phyloP scores from a whole-genome alignment of 2,113 vertebrate genomes.

The Ibidorhyncha struthersii region DNA sequence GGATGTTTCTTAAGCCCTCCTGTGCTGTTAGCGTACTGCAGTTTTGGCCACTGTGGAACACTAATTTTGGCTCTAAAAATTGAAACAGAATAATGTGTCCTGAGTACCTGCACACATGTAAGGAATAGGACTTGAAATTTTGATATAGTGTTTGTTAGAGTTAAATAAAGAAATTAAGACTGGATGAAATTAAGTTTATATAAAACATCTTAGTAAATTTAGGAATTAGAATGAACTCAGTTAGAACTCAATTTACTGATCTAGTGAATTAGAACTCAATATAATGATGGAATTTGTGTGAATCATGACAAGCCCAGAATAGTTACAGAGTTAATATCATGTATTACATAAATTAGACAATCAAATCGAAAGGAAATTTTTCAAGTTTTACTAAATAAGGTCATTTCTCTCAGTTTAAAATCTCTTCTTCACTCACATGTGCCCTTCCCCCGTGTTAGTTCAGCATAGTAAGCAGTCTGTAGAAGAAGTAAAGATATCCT shows the following conservation, averaged over 20 bases:
- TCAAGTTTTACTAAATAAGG: background rate
- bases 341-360: background rate
- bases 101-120: background rate
- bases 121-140: background rate
- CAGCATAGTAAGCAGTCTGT: background rate
- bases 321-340: background rate
- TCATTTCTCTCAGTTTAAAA: background rate
- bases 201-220: background rate
- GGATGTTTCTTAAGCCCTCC: background rate
- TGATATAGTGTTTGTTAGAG: background rate
- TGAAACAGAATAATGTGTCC: background rate
- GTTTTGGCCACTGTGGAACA: background rate
- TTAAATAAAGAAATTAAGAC: background rate
- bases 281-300: background rate
- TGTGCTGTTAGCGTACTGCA: background rate
- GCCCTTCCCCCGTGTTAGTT: background rate
- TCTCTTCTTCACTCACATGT: background rate
- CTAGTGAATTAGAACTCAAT: background rate
- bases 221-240: background rate
- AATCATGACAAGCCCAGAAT: background rate
- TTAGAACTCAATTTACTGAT: background rate
- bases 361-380: background rate
- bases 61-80: background rate
- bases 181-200: background rate
- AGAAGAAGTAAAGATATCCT: background rate